Conservation (phyloP, 2,888 invertebrate species). For the Autographa gamma region DNA sequence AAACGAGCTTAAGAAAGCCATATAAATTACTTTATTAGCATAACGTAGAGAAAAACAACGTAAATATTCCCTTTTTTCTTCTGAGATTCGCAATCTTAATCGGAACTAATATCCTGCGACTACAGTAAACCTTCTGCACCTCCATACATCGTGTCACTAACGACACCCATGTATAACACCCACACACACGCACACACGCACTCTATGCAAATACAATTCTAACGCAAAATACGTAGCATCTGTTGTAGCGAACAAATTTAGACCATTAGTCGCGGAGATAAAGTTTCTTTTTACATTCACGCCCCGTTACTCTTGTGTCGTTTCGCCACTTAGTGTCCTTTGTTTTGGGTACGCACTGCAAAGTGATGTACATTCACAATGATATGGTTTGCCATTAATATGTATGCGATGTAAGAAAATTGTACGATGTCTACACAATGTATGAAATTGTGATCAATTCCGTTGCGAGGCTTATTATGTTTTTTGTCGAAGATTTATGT, state of each 20-base stretch:
- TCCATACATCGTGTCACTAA: conserved; percentile 7
- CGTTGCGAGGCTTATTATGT: background rate
- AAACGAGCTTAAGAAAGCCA: no score
- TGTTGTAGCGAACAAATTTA: conserved; percentile 32
- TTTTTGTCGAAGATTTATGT: conserved; percentile 10
- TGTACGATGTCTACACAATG: conserved; percentile 33
- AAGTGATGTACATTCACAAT: conserved; percentile 17
- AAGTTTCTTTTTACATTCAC: conserved; percentile 39
- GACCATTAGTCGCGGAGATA: conserved; percentile 40
- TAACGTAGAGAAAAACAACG: background rate
- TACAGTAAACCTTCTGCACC: background rate
- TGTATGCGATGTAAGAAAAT: conserved; percentile 49
- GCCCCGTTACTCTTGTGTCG: conserved; percentile 20
- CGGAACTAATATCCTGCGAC: background rate
- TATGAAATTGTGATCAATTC: conserved; percentile 44
- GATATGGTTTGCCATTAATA: conserved; percentile 44
- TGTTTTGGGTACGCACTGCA: conserved; percentile 18
- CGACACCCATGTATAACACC: conserved; percentile 30
- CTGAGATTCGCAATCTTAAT: background rate
- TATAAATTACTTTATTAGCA: background rate
- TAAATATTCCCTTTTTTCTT: background rate
- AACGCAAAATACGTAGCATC: conserved; percentile 1
- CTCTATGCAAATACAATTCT: conserved; percentile 37
- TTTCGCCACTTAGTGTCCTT: conserved; percentile 16
- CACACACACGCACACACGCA: conserved; percentile 22